Evolutionary conservation across 2,888 invertebrate genomes (phyloP), one percentile per base, ranked within the genome.

Genomic region (Sturmia bella): DNA sequence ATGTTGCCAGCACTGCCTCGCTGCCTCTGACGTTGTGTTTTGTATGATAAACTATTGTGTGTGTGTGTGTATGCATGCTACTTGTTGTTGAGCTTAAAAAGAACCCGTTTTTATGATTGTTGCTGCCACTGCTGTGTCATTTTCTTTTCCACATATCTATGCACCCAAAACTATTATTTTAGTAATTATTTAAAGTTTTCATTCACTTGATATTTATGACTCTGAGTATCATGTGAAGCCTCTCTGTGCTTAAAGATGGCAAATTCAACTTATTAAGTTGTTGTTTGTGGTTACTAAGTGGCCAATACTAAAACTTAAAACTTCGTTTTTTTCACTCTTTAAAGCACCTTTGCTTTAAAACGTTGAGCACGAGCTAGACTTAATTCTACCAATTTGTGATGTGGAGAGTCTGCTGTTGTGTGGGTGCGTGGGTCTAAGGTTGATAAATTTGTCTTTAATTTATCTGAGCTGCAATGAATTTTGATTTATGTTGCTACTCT

Each of bases 401-500:
- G 64, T 59, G 68, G 41, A 45, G 41, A 43, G 21, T 56, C 52
- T 19, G 59, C 50, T 54, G 59, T 66, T 48, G 59, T 83, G 84
- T 48, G 81, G 86, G 77, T 85, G 77, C 85, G 86, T 74, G 81
- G 86, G 77, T 85, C 76, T 85, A 52, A 73, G 56, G 19, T 13
- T 19, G 52, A 15, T 48, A 48, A 80, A 72, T 21, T 50, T 75
- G 70, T 64, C 57, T 68, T 68, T 48, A 72, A 66, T 59, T 68
- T 72, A 24, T 66, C 66, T 73, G 37, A 15, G 27, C 54, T 59
- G 73, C 87, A 87, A 86, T 86, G 39, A 85, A 86, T 87, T 89
- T 88, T 89, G 90, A 89, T 89, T 89, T 89, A 89, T 89, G 89
- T 86, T 70, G 69, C 76, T 85, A 84, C 76, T 78, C 69, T 52